phyloP scores from a whole-genome alignment of 2,888 invertebrate genomes.

The Leistus spinibarbis region DNA sequence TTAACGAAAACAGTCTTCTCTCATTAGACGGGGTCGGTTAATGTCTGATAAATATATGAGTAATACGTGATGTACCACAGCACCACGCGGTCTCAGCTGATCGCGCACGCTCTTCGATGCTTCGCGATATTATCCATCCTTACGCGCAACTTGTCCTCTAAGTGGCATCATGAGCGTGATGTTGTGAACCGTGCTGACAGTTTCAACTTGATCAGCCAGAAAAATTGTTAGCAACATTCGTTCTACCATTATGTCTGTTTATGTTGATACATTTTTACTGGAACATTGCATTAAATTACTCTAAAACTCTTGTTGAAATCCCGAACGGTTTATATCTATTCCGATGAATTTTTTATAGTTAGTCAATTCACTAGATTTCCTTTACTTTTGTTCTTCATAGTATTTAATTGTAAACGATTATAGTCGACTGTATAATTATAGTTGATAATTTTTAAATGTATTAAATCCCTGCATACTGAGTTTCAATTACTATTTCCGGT shows the following conservation, averaged over 20 bases:
- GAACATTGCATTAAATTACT: too few relatives aligned
- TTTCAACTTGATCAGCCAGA: background rate
- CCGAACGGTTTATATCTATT: too few relatives aligned
- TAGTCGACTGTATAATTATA: too few relatives aligned
- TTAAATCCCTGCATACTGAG: too few relatives aligned
- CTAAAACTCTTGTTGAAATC: background rate
- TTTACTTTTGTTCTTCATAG: too few relatives aligned
- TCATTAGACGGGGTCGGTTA: slow-evolving; percentile 15
- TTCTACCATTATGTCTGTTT: too few relatives aligned
- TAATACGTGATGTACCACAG: background rate
- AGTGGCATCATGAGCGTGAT: background rate
- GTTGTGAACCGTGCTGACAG: background rate
- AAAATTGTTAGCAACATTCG: background rate
- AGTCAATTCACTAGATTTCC: too few relatives aligned
- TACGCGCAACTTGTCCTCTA: background rate
- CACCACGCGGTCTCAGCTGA: background rate
- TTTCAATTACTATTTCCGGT: too few relatives aligned
- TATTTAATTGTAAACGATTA: too few relatives aligned
- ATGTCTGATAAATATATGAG: slow-evolving; percentile 10
- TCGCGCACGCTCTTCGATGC: background rate
- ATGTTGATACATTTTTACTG: too few relatives aligned
- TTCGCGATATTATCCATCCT: background rate
- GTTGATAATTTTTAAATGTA: too few relatives aligned
- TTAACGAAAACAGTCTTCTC: slow-evolving; percentile 21
- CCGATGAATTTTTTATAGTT: too few relatives aligned